Evolutionary conservation across 2,797 vertebrate species (phyloP).

Genomic region (Hippocampus kuda): DNA sequence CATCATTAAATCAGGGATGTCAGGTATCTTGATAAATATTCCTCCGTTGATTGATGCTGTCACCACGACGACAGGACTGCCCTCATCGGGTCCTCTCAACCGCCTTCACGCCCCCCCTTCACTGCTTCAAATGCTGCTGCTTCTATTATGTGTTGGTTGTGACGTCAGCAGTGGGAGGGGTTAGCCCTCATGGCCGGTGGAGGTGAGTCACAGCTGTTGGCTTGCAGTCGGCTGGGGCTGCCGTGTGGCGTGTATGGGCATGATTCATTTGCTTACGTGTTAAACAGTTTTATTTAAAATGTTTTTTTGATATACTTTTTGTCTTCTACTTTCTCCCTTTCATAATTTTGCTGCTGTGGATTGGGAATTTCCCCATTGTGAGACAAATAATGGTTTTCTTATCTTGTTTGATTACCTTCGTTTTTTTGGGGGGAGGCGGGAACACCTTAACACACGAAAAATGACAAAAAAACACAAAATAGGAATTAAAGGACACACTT

Average conservation of each 20-base stretch:
- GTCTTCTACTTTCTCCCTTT: too few species aligned
- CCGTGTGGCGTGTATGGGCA: slow-evolving; percentile 5
- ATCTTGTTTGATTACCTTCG: too few species aligned
- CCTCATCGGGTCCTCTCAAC: neutral
- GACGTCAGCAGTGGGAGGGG: slow-evolving; percentile 62
- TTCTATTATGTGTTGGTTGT: slow-evolving; percentile 55
- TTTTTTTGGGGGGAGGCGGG: too few species aligned
- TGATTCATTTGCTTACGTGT: neutral
- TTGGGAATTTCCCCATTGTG: too few species aligned
- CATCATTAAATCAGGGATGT: neutral
- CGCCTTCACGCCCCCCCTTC: neutral
- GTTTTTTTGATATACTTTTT: too few species aligned
- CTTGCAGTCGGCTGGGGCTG: neutral
- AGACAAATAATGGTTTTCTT: too few species aligned
- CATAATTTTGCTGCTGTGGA: too few species aligned
- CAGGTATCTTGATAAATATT: neutral
- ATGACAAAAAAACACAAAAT: too few species aligned
- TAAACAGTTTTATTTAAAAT: too few species aligned
- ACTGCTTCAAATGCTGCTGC: slow-evolving; percentile 28
- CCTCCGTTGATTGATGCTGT: neutral
- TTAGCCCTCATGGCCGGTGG: slow-evolving; percentile 31
- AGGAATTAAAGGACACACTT: too few species aligned
- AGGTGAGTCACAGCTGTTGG: slow-evolving; percentile 52
- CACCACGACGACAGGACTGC: neutral
- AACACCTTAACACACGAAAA: too few species aligned